phyloP scores from a whole-genome alignment of 2,113 vertebrate genomes.

The Paedocypris sp. region DNA sequence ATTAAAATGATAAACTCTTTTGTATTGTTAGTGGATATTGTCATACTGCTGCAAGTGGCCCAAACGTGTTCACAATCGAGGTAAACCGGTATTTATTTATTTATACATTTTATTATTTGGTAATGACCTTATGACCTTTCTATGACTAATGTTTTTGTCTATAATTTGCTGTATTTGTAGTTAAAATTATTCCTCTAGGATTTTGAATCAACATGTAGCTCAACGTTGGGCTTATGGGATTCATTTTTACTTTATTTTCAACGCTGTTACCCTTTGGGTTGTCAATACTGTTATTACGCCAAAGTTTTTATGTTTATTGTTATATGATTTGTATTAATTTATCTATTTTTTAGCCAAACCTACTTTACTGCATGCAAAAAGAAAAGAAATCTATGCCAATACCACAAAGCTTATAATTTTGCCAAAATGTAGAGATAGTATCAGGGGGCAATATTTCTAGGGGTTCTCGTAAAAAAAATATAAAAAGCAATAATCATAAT shows the following conservation, averaged over 20 bases:
- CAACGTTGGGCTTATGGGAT: conserved; percentile 9
- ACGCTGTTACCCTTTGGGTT: conserved; percentile 54
- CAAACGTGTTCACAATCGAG: conserved; percentile 36
- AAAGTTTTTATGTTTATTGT: conserved; percentile 59
- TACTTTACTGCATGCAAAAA: conserved; percentile 68
- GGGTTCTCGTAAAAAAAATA: conserved; percentile 67
- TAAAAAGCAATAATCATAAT: conserved; percentile 85
- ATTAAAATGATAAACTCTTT: conserved; percentile 49
- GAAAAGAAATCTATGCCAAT: conserved; percentile 73
- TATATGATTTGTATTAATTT: conserved; percentile 27
- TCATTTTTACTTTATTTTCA: conserved; percentile 48
- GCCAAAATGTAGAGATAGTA: conserved; percentile 70
- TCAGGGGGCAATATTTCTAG: conserved; percentile 74
- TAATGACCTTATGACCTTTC: too few relatives aligned
- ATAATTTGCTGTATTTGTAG: conserved; percentile 30
- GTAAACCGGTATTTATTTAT: conserved; percentile 38
- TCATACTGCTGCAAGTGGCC: conserved; percentile 49
- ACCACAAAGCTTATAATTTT: conserved; percentile 71
- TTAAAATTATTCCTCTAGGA: conserved; percentile 8
- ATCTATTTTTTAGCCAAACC: conserved; percentile 50
- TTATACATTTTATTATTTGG: conserved; percentile 41
- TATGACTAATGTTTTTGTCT: too few relatives aligned
- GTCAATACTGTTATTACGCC: conserved; percentile 68
- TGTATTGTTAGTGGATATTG: conserved; percentile 51
- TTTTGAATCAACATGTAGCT: conserved; percentile 27